Base-by-base conservation (phyloP, 2,113 vertebrate species). In the Gnathonemus echidnorhynchus region DNA sequence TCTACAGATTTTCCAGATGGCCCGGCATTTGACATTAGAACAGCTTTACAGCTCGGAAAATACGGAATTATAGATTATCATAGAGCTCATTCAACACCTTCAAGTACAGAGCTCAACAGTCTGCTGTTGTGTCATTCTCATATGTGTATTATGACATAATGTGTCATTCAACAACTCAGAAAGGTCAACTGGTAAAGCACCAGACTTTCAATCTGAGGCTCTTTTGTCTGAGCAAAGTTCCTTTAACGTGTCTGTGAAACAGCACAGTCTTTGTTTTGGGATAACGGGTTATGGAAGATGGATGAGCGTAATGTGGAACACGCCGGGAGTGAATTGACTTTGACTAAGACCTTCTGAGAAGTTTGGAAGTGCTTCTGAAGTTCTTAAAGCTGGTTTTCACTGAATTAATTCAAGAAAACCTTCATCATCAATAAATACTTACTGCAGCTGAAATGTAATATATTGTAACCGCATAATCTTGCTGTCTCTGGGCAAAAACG, bases 21-120 rank as follows among this genome's bases (percentile, higher is more conserved):
- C 6, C 9, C 45, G 27, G 46, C 85, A 58, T 74, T 52, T 87
- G 86, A 85, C 42, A 56, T 88, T 89, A 88, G 46, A 52, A 56
- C 27, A 88, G 52, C 35, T 70, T 86, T 88, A 88, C 21, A 42
- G 58, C 45, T 70, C 50, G 21, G 90, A 89, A 91, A 88, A 88
- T 31, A 66, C 39, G 2, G 74, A 87, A 88, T 86, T 86, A 89
- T 80, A 42, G 80, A 86, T 70, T 89, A 56, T 89, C 89, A 49
- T 50, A 10, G 50, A 48, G 83, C 42, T 48, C 42, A 24, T 46
- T 85, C 35, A 85, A 48, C 45, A 48, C 17, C 46, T 87, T 86
- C 88, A 91, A 24, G 45, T 53, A 49, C 7, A 86, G 53, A 74
- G n/a, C 35, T 45, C 42, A 49, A 56, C 48, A 53, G 21, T 53